Evolutionary conservation across 2,113 vertebrate species (phyloP), one percentile per base, ranked within the genome.

Genomic region (Phylloscopus whistleri): DNA sequence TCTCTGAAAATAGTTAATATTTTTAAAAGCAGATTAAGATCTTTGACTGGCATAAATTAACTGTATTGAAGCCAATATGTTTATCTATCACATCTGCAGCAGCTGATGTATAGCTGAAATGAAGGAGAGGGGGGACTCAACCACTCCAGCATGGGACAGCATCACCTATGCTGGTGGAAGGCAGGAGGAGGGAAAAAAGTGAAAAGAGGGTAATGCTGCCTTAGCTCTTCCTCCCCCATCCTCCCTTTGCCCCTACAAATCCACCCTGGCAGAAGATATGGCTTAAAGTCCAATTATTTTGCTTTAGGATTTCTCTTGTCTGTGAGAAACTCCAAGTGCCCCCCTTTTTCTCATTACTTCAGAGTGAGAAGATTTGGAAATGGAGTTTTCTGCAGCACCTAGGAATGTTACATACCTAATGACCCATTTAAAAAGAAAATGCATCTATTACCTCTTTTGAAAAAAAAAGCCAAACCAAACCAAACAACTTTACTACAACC

Each of bases 331-430:
- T 87, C 4, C 12, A 64, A 77, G 28, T 37, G 16, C 4, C 30
- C 8, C 15, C 78, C n/a, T 94, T 93, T 49, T 66, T 74, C 78
- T 86, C 76, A 18, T 52, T 22, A 67, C 19, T 88, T 74, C 18
- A 60, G 51, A 80, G 43, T 4, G 16, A 83, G 21, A 52, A 75
- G 63, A 67, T 81, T 60, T 78, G 64, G 41, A 90, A 74, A 63
- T 28, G 37, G 68, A 27, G 35, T 88, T 93, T 93, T 84, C 64
- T 90, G 67, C 63, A 76, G 70, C 62, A 85, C 43, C 15, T 43
- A 59, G 39, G 35, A 46, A 67, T 3, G 2, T 60, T 41, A 41
- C 2, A 7, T 19, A 55, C 48, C 72, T 55, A 74, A 76, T 30
- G 4, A 16, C 16, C 37, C 37, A 43, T 26, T 66, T 33, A 2